Evolutionary conservation across 2,888 invertebrate species (phyloP), one percentile per base, ranked within the genome.

Genomic region (Malthinus seriepunctatus): DNA sequence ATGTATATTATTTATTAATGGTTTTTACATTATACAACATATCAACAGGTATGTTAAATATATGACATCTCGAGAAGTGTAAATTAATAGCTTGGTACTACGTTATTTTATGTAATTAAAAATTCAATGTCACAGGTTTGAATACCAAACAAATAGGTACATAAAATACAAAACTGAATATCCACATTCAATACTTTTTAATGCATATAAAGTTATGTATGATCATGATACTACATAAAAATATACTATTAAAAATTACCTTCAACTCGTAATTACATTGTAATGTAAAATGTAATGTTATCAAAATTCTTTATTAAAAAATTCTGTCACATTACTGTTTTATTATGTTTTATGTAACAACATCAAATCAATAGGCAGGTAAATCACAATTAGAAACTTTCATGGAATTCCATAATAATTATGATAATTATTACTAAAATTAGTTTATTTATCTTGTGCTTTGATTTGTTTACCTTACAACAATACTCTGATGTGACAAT

Each of bases 21-120:
- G 5, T 23, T 23, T 23, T 23, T 23, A 23, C 23, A 23, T 23
- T 5, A 23, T 15, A 42, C 12, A 15, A 23, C 39, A 42, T 23
- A 42, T 11, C 39, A 23, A 42, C 39, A 42, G 39, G 39, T 42
- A 42, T 42, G 48, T 9, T 34, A 55, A 49, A 44, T 42, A n/a
- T 45, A 11, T 35, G 50, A 42, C 56, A 49, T 56, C 50, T 14
- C 44, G 44, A n/a, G n/a, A 56, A 56, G 56, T 44, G 50, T 56
- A 50, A 50, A 55, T 37, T 55, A 42, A 42, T 56, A 56, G n/a
- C n/a, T n/a, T n/a, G n/a, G n/a, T n/a, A n/a, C 49, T 56, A 45
- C 33, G 49, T 44, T 42, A 42, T 39, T 46, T 23, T 23, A 23
- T 23, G 23, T 46, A 53, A 55, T 55, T 55, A 49, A 15, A 23